These are phyloP conservation scores for Chrysocyon brachyurus DNA, from an alignment of 2,797 vertebrate species.

Conservation along the genomic window DNA sequence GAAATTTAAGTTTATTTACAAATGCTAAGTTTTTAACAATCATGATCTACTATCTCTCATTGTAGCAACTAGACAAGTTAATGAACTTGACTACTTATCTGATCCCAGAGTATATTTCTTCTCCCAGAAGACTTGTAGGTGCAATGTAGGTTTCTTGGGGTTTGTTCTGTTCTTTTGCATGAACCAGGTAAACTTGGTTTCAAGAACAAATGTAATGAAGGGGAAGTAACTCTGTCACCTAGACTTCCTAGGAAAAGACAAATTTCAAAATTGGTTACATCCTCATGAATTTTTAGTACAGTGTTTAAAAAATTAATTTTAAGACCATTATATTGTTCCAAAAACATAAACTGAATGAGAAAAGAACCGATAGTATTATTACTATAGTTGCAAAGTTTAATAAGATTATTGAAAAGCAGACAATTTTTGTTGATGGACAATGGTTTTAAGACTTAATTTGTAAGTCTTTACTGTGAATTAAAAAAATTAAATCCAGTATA, in stretches of 20 bases:
- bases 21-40: not conserved
- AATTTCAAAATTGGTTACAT: slow-evolving; percentile 26
- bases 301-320: slow-evolving; percentile 11
- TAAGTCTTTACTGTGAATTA: not conserved
- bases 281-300: not conserved
- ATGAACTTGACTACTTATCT: slow-evolving; percentile 44
- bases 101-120: not conserved
- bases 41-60: slow-evolving; percentile 40
- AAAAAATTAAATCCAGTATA: not conserved
- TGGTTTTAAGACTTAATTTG: not conserved
- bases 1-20: slow-evolving; percentile 25
- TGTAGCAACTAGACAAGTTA: slow-evolving; percentile 39
- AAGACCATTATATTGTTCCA: not conserved
- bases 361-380: not conserved
- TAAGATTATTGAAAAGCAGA: not conserved
- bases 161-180: not conserved
- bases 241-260: not conserved
- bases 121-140: not conserved
- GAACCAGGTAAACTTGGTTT: not conserved
- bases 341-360: not conserved
- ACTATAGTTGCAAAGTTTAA: not conserved
- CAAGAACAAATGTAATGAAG: not conserved
- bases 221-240: not conserved
- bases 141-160: not conserved
- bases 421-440: not conserved